phyloP scores from a whole-genome alignment of 2,888 invertebrate species.

The Stratiomys singularior region DNA sequence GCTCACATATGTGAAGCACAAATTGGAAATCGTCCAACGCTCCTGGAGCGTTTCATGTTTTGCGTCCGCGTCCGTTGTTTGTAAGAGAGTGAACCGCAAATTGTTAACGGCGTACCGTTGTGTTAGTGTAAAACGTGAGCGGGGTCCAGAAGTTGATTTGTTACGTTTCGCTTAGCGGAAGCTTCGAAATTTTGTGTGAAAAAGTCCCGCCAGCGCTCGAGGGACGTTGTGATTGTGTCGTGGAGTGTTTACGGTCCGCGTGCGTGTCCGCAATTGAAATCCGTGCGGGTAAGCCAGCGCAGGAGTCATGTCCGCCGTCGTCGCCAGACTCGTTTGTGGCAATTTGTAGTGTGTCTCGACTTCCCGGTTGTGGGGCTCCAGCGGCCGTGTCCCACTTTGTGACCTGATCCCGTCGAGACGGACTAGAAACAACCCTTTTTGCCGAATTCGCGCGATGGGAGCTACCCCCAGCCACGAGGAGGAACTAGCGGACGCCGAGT shows the following conservation, averaged over 20 bases:
- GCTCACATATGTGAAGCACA: conserved; percentile 3
- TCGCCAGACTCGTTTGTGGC: not conserved
- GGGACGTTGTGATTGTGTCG: not conserved
- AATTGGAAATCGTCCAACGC: not conserved
- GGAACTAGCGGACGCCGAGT: conserved; percentile 48
- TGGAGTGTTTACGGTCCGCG: not conserved
- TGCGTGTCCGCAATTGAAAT: not conserved
- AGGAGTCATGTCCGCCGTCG: conserved; percentile 25
- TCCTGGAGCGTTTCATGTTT: no score
- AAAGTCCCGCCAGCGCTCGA: conserved; percentile 24
- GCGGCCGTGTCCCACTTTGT: conserved; percentile 10
- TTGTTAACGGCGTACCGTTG: not conserved
- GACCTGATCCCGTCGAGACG: conserved; percentile 18
- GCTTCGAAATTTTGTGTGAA: conserved; percentile 25
- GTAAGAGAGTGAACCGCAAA: not conserved
- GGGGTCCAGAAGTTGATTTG: conserved; percentile 7
- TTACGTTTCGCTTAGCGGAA: conserved; percentile 24
- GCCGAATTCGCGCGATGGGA: conserved; percentile 45
- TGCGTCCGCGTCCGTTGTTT: conserved; percentile 1
- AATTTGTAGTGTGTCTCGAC: conserved; percentile 6
- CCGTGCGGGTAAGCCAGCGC: not conserved
- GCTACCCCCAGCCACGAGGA: conserved; percentile 51
- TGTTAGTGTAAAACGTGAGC: conserved; percentile 40
- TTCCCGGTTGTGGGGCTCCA: conserved; percentile 20
- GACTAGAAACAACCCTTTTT: conserved; percentile 29